phyloP scores from a whole-genome alignment of 2,113 vertebrate genomes.

The Panthera uncia region DNA sequence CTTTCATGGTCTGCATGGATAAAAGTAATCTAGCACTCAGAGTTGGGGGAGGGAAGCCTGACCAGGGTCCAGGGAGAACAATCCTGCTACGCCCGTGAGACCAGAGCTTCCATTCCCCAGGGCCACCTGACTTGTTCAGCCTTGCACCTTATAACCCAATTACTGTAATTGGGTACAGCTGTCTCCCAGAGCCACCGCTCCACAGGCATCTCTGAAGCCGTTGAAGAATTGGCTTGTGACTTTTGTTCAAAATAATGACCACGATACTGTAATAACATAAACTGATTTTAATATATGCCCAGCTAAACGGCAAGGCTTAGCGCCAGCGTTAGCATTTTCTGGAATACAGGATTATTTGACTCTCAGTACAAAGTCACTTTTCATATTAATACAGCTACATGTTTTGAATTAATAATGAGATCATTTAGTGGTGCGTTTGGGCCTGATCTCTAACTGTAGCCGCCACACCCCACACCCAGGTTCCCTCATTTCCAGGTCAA shows the following conservation, averaged over 20 bases:
- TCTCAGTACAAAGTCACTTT: background rate
- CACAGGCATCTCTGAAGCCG: background rate
- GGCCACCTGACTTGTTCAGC: background rate
- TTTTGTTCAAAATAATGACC: conserved; percentile 25
- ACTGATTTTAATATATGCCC: background rate
- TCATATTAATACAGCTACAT: background rate
- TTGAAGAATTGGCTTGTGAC: background rate
- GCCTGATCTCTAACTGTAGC: background rate
- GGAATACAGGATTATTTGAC: background rate
- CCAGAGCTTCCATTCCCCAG: background rate
- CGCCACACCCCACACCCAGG: background rate
- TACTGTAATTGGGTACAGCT: background rate
- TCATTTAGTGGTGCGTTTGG: background rate
- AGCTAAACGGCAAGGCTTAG: background rate
- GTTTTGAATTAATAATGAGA: background rate
- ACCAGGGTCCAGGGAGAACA: background rate
- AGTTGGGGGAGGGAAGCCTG: background rate
- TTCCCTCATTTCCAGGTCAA: background rate
- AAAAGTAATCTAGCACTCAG: background rate
- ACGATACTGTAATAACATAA: background rate
- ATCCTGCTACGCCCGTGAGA: background rate
- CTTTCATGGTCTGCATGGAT: background rate
- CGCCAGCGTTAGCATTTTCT: background rate
- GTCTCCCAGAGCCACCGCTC: background rate
- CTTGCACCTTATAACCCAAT: background rate